A percentile compares a stretch with the other conserved stretches of the same genome.
Conservation (phyloP, 2,888 invertebrate genomes). For the Xylocampa areola region DNA sequence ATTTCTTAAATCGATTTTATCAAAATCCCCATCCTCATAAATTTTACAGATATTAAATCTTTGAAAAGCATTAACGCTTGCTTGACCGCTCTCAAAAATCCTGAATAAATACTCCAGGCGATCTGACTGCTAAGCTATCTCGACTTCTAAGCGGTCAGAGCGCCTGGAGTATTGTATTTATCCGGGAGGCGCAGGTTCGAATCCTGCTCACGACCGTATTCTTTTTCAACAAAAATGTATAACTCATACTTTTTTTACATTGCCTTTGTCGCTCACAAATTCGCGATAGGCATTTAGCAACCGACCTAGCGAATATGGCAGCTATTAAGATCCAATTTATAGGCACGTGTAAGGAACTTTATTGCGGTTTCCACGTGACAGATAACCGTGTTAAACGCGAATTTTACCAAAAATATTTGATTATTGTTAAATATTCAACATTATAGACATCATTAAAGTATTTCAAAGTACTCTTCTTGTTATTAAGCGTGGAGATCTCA, state of each 20-base stretch:
- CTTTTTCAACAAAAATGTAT: too few relatives aligned
- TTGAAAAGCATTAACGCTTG: too few relatives aligned
- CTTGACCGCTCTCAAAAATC: too few relatives aligned
- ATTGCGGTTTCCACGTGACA: slow-evolving; percentile 33
- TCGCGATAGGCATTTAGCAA: background rate
- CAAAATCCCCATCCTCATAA: too few relatives aligned
- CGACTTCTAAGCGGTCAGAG: too few relatives aligned
- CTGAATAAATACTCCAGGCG: too few relatives aligned
- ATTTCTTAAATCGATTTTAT: too few relatives aligned
- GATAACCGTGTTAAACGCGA: slow-evolving; percentile 9
- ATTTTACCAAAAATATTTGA: slow-evolving; percentile 4
- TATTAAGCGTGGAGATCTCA: background rate
- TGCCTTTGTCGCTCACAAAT: background rate
- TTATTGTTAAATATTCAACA: slow-evolving; percentile 6
- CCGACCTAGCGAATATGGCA: slow-evolving; percentile 8
- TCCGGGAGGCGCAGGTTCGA: too few relatives aligned
- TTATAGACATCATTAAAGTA: background rate
- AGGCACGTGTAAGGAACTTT: slow-evolving; percentile 35
- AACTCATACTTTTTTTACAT: background rate
- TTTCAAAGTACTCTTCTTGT: background rate
- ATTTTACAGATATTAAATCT: too few relatives aligned
- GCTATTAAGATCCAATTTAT: slow-evolving; percentile 21
- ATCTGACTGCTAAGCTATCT: too few relatives aligned
- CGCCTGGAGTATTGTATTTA: too few relatives aligned
- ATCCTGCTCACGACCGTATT: too few relatives aligned